A percentile compares a stretch with the other conserved stretches of the same genome.
Conservation (phyloP, 2,113 vertebrate genomes). For the Gambusia holbrooki region DNA sequence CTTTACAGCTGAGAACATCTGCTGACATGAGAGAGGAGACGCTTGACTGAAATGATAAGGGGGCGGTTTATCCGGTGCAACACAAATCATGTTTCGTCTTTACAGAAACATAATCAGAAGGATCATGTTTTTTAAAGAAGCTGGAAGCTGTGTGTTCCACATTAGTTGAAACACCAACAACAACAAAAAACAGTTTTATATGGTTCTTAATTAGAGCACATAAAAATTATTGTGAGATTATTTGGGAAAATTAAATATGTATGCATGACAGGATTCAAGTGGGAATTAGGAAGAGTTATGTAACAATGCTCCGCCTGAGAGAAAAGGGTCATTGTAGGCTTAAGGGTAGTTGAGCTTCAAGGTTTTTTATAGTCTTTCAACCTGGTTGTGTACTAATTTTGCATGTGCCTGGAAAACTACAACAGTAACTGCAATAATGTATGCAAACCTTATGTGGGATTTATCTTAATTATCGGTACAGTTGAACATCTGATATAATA, state of each 20-base stretch:
- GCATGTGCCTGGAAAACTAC: conserved; percentile 8
- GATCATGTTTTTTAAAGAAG: conserved; percentile 32
- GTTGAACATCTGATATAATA: background rate
- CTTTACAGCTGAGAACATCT: conserved; percentile 53
- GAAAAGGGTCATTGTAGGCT: conserved; percentile 32
- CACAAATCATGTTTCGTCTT: conserved; percentile 54
- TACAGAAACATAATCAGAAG: conserved; percentile 41
- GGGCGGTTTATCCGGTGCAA: conserved; percentile 34
- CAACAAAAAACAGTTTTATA: conserved; percentile 15
- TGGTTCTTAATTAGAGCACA: background rate
- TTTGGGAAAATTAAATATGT: background rate
- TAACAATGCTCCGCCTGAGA: conserved; percentile 29
- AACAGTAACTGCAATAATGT: background rate
- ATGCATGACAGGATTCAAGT: conserved; percentile 7
- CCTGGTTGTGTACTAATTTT: conserved; percentile 37
- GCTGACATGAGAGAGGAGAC: conserved; percentile 56
- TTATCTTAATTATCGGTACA: background rate
- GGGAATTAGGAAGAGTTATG: conserved; percentile 31
- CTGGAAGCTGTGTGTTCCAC: conserved; percentile 29
- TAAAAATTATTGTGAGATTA: background rate
- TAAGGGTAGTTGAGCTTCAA: conserved; percentile 47
- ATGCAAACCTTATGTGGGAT: background rate
- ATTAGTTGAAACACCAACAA: conserved; percentile 22
- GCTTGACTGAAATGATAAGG: conserved; percentile 52
- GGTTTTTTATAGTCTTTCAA: conserved; percentile 42